phyloP scores from a whole-genome alignment of 2,888 invertebrate genomes.

The Neoitamus cyanurus region DNA sequence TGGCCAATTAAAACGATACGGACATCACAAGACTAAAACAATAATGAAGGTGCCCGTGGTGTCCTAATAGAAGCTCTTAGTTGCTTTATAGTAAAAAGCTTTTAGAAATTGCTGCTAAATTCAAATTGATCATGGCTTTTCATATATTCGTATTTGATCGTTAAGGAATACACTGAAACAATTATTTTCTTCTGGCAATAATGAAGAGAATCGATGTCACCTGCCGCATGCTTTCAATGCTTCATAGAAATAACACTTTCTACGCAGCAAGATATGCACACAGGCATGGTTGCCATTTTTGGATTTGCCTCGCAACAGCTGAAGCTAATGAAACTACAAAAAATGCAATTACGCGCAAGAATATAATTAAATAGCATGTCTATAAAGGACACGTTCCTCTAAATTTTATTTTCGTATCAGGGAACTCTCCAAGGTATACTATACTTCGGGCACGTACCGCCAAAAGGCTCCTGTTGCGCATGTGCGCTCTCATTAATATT shows the following conservation, averaged over 20 bases:
- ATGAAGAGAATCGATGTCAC: background rate
- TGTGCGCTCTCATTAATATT: conserved; percentile 36
- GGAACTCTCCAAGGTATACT: background rate
- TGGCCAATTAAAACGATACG: too few relatives aligned
- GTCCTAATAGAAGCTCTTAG: too few relatives aligned
- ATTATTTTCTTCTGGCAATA: too few relatives aligned
- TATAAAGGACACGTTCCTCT: background rate
- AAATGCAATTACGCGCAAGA: background rate
- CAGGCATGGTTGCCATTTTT: background rate
- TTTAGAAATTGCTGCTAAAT: too few relatives aligned
- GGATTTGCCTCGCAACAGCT: background rate
- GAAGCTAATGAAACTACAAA: background rate
- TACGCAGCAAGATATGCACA: background rate
- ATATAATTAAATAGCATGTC: background rate
- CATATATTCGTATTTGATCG: too few relatives aligned
- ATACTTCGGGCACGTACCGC: background rate
- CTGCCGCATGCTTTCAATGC: background rate
- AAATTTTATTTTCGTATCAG: background rate
- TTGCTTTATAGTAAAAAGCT: too few relatives aligned
- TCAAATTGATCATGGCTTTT: too few relatives aligned
- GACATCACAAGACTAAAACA: too few relatives aligned
- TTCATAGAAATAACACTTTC: background rate
- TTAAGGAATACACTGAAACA: too few relatives aligned
- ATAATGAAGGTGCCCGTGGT: too few relatives aligned
- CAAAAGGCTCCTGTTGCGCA: conserved; percentile 9